These are phyloP conservation scores for Coelogynopora nodosa DNA, from an alignment of 2,888 invertebrate genomes.

Conservation along the genomic window DNA sequence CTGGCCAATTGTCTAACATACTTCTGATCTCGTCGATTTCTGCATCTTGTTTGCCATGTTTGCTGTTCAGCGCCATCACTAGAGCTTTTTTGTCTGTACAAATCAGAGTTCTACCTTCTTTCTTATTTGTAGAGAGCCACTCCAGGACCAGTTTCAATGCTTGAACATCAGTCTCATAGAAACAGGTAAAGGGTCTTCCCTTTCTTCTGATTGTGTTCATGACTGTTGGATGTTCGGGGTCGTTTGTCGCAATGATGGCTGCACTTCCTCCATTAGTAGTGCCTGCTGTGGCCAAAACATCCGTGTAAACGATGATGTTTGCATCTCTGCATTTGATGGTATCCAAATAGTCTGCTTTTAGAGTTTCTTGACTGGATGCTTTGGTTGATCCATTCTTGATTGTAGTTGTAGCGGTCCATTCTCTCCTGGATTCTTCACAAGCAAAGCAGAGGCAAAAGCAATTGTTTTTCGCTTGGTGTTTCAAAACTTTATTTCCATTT, in stretches of 20 bases:
- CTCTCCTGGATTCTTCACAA: too few relatives aligned
- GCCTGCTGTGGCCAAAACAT: not conserved
- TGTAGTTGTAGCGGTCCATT: too few relatives aligned
- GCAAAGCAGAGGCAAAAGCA: too few relatives aligned
- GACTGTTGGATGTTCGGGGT: not conserved
- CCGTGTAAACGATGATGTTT: not conserved
- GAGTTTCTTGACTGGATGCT: not conserved
- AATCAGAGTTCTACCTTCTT: not conserved
- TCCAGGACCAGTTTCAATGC: not conserved
- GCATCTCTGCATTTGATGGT: not conserved
- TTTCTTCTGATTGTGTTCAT: not conserved
- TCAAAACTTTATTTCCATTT: too few relatives aligned
- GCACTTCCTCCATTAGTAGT: not conserved
- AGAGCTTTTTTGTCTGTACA: not conserved
- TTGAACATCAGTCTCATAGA: not conserved
- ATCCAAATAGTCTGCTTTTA: not conserved
- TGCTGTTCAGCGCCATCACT: not conserved
- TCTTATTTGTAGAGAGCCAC: not conserved
- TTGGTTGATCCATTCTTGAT: not conserved
- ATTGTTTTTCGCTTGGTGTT: too few relatives aligned
- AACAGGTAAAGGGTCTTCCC: not conserved
- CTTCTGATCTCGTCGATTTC: not conserved
- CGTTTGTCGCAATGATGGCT: not conserved
- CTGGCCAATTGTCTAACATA: not conserved
- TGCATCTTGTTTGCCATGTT: not conserved